phyloP scores from a whole-genome alignment of 92 coral and sea anemone genomes.

The Meandrina meandrites region DNA sequence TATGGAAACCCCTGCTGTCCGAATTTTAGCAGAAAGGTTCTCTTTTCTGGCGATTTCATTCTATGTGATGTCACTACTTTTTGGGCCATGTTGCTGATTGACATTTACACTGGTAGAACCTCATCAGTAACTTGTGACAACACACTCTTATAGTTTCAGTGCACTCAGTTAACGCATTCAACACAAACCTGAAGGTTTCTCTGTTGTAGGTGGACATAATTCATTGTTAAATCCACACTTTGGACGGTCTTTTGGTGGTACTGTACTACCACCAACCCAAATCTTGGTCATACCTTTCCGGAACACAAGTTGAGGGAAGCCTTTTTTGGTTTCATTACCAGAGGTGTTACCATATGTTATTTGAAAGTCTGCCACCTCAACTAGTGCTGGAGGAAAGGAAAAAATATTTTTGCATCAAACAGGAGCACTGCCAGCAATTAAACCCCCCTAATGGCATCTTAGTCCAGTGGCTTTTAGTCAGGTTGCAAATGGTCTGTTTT shows the following conservation, averaged over 20 bases:
- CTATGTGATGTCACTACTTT: no score
- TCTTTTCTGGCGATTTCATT: no score
- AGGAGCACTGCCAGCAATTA: neutral
- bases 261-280: constrained; percentile 68
- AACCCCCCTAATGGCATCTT: no score
- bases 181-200: constrained; percentile 9
- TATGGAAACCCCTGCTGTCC: no score
- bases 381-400: constrained; percentile 31
- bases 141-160: no score
- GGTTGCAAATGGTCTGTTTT: no score
- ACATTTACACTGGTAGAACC: no score
- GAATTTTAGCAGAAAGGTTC: no score
- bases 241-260: constrained; percentile 81
- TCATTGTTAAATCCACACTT: constrained; percentile 80
- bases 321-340: constrained; percentile 28
- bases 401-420: neutral
- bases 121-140: no score
- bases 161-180: neutral
- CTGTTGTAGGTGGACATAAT: constrained; percentile 51
- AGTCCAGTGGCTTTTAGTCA: no score
- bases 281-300: constrained; percentile 47
- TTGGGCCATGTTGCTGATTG: no score
- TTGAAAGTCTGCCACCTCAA: constrained; percentile 67
- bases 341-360: constrained; percentile 50
- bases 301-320: constrained; percentile 60